phyloP scores from a whole-genome alignment of 2,797 vertebrate species.

The Spheniscus humboldti region DNA sequence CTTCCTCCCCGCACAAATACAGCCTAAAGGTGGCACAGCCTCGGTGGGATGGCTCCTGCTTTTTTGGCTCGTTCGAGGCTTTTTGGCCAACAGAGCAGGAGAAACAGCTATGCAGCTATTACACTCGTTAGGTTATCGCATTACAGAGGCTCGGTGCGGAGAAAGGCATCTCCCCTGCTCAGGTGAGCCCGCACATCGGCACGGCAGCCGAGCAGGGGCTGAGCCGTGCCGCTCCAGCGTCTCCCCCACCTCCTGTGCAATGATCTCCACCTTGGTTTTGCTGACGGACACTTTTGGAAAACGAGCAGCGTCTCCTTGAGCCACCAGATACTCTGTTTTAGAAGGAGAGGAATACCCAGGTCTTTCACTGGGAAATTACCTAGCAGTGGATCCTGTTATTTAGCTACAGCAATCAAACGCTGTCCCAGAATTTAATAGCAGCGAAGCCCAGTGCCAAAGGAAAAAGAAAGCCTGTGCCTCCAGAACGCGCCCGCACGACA shows the following conservation, averaged over 20 bases:
- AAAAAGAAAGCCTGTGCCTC: neutral
- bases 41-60: neutral
- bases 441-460: neutral
- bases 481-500: neutral
- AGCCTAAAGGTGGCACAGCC: accelerated
- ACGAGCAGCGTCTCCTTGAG: neutral
- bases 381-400: accelerated
- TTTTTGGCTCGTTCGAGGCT: accelerated
- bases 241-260: neutral
- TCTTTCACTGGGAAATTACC: neutral
- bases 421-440: neutral
- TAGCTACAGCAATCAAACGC: neutral
- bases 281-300: neutral
- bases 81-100: neutral
- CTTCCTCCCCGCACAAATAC: neutral
- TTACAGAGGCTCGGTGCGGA: accelerated
- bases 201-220: neutral
- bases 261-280: accelerated
- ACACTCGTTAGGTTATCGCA: accelerated
- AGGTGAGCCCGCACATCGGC: neutral
- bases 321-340: accelerated
- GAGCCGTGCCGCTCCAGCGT: neutral
- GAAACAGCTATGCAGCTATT: accelerated
- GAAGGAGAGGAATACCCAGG: neutral
- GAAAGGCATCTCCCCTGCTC: neutral